Conservation (phyloP, 2,797 vertebrate genomes). For the Danio kyathit region DNA sequence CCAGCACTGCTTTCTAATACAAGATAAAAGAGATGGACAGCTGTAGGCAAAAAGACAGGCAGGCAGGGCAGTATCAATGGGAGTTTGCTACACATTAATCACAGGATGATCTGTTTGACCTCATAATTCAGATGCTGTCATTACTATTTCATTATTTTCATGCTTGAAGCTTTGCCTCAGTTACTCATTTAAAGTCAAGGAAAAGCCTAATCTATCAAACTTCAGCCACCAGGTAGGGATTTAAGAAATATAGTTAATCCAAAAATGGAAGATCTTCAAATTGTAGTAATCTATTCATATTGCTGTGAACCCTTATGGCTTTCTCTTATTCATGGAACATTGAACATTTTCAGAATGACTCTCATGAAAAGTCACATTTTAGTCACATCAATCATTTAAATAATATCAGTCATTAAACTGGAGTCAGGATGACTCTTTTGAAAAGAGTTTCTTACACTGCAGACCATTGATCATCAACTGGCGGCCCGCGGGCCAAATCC, state of each 20-base stretch:
- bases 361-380: not conserved
- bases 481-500: too few relatives aligned
- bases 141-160: constrained; percentile 8
- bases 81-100: constrained; percentile 16
- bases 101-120: constrained; percentile 16
- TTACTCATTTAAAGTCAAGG: not conserved
- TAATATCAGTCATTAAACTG: too few relatives aligned
- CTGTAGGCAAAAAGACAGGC: constrained; percentile 5
- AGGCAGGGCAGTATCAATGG: constrained; percentile 1
- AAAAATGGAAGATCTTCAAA: not conserved
- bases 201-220: constrained; percentile 1
- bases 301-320: not conserved
- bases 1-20: not conserved
- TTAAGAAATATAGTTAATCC: not conserved
- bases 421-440: not conserved
- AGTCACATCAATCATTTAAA: too few relatives aligned
- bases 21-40: not conserved
- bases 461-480: too few relatives aligned
- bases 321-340: not conserved
- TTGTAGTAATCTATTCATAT: too few relatives aligned
- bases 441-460: not conserved
- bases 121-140: constrained; percentile 19
- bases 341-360: not conserved
- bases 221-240: not conserved
- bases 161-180: constrained; percentile 3